phyloP scores from a whole-genome alignment of 2,797 vertebrate genomes.

The Knipowitschia caucasica region DNA sequence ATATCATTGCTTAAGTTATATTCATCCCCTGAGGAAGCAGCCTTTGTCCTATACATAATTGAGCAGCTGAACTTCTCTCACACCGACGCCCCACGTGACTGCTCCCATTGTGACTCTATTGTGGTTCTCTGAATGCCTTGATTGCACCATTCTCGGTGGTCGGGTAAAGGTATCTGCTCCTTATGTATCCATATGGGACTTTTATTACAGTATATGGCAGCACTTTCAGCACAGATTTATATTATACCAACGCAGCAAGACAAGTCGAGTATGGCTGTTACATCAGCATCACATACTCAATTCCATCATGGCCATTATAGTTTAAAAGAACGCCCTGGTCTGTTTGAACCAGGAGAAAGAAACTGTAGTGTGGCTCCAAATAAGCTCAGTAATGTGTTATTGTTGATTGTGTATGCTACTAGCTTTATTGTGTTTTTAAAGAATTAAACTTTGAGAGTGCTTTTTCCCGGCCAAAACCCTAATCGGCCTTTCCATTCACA shows the following conservation, averaged over 20 bases:
- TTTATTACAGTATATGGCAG: conserved; percentile 38
- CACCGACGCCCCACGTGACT: conserved; percentile 58
- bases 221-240: conserved; percentile 30
- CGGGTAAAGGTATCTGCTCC: conserved; percentile 56
- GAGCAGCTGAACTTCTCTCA: conserved; percentile 56
- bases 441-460: too few species aligned
- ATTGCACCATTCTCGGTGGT: conserved; percentile 52
- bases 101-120: conserved; percentile 64
- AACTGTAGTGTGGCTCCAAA: not conserved
- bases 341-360: not conserved
- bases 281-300: conserved; percentile 16
- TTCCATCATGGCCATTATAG: conserved; percentile 1
- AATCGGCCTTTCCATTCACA: too few species aligned
- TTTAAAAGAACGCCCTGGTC: not conserved
- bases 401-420: too few species aligned
- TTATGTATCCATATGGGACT: conserved; percentile 39
- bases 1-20: conserved; percentile 41
- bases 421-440: too few species aligned
- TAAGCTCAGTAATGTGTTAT: not conserved
- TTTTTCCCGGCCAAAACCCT: too few species aligned
- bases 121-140: conserved; percentile 60
- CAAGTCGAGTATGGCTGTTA: conserved; percentile 29
- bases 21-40: conserved; percentile 43
- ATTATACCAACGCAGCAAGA: conserved; percentile 13
- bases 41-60: conserved; percentile 68